phyloP scores from a whole-genome alignment of 2,797 vertebrate genomes.

The Diceros bicornis region DNA sequence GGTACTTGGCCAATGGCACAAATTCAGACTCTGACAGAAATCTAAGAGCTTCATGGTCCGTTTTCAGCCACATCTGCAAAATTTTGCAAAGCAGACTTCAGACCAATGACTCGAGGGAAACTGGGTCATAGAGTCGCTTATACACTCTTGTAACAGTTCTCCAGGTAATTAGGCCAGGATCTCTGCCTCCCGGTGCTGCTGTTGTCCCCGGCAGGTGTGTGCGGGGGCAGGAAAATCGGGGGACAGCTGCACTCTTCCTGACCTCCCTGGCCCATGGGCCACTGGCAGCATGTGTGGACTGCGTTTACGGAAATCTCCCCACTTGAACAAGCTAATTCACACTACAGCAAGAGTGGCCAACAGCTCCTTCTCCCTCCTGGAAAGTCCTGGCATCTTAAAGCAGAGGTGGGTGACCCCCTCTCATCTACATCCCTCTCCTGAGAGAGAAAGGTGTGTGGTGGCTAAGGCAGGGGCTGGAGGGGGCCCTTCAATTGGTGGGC shows the following conservation, averaged over 20 bases:
- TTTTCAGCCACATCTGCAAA: neutral
- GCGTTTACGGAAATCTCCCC: neutral
- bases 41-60: neutral
- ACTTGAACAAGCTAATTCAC: neutral
- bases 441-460: too few relatives aligned
- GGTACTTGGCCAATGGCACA: neutral
- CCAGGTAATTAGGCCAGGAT: neutral
- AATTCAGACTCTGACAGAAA: neutral
- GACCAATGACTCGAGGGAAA: neutral
- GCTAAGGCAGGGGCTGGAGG: neutral
- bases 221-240: neutral
- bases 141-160: neutral
- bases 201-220: neutral
- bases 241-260: neutral
- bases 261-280: neutral
- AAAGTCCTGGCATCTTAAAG: neutral
- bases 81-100: neutral
- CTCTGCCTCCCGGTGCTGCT: fast-evolving
- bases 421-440: neutral
- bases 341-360: neutral
- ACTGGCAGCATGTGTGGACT: fast-evolving
- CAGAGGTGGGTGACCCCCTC: neutral
- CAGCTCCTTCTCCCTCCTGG: neutral
- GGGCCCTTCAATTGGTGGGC: neutral
- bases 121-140: neutral